Conservation (phyloP, 2,888 invertebrate species). For the Cetonia aurata region DNA sequence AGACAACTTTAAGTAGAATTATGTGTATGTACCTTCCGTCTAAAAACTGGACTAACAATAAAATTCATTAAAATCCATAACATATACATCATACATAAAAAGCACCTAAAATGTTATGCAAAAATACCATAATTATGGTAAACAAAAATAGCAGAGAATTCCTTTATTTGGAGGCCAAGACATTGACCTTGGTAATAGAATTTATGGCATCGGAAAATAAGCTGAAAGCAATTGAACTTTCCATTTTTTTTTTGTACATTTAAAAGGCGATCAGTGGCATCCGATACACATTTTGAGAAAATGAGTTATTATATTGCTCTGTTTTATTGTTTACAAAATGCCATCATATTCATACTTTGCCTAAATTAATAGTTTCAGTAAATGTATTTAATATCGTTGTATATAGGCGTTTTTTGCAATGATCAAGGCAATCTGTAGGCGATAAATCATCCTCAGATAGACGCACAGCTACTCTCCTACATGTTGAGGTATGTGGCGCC, state of each 20-base stretch:
- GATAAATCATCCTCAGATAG: slow-evolving; percentile 30
- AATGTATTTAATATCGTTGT: slow-evolving; percentile 19
- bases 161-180: slow-evolving; percentile 14
- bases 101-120: slow-evolving; percentile 8
- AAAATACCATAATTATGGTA: background rate
- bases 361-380: slow-evolving; percentile 22
- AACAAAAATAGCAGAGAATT: slow-evolving; percentile 21
- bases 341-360: slow-evolving; percentile 9
- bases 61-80: no score
- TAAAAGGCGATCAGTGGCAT: slow-evolving; percentile 12
- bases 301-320: slow-evolving; percentile 1
- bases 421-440: slow-evolving; percentile 17
- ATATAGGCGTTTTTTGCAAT: slow-evolving; percentile 21
- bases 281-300: slow-evolving; percentile 9
- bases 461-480: slow-evolving; percentile 19
- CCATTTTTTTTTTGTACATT: slow-evolving; percentile 5
- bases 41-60: no score
- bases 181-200: slow-evolving; percentile 34
- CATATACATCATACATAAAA: no score
- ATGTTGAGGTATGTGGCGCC: slow-evolving; percentile 15
- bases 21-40: no score
- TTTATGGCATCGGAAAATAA: slow-evolving; percentile 15
- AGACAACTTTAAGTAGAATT: no score
- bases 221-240: background rate
- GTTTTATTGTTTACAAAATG: slow-evolving; percentile 16